Evolutionary conservation across 1,140 invertebrate species (phyloP).

Genomic region (Mercenaria mercenaria): DNA sequence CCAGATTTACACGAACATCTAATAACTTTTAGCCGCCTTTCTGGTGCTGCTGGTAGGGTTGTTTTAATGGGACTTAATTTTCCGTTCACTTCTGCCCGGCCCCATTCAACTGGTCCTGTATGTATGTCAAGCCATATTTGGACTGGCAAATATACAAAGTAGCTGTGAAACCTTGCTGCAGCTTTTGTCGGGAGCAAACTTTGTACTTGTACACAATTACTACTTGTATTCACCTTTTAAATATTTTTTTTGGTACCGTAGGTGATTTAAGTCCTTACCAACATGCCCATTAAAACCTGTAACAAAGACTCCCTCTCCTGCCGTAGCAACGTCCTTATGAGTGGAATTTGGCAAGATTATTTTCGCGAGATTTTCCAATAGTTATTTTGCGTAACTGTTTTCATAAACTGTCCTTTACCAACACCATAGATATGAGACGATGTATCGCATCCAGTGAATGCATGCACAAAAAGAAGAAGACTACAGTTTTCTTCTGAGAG

Average conservation of each 20-base stretch:
- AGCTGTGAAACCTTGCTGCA: constrained; percentile 30
- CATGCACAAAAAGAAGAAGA: not conserved
- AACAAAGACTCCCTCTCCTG: too few species aligned
- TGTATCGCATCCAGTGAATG: not conserved
- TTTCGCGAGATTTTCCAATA: too few species aligned
- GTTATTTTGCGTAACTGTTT: not conserved
- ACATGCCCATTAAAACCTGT: too few species aligned
- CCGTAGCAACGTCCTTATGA: too few species aligned
- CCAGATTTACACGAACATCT: constrained; percentile 68
- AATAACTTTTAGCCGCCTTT: constrained; percentile 61
- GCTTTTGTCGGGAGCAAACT: constrained; percentile 17
- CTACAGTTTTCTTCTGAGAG: not conserved
- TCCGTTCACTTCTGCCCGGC: not conserved
- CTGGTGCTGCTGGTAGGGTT: constrained; percentile 50
- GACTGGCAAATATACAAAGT: constrained; percentile 26
- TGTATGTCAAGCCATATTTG: constrained; percentile 30
- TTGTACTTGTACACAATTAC: constrained; percentile 26
- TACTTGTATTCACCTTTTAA: too few species aligned
- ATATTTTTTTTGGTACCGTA: too few species aligned
- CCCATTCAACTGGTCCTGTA: constrained; percentile 31
- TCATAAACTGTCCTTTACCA: not conserved
- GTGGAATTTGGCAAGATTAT: too few species aligned
- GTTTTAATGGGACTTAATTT: constrained; percentile 48
- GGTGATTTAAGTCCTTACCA: too few species aligned
- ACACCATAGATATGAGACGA: not conserved